Base-by-base conservation (phyloP, 2,113 vertebrate genomes). In the Planiliza haematocheilus region DNA sequence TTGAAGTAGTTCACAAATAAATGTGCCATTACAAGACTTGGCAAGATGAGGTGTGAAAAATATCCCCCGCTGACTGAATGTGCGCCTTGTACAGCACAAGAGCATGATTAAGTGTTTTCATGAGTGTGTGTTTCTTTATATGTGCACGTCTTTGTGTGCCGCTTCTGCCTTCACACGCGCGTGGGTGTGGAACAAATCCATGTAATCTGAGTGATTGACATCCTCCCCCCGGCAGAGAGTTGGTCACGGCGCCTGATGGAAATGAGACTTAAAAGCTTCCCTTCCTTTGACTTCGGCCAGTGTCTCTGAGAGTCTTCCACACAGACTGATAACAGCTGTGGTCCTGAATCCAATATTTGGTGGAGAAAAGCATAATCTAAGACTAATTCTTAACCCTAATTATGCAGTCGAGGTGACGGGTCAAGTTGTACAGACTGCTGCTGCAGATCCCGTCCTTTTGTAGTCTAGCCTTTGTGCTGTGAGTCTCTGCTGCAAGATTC, bases 131-230 rank as follows among this genome's bases (percentile, higher is more conserved):
- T 70, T 46, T 53, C 45, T 79, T 74, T 77, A 4, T 38, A 37
- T 51, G 46, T 63, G 72, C 34, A 61, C 9, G 8, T 70, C 66
- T 80, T 48, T 74, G 69, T 73, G 74, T 69, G 74, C 63, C 43
- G 41, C 45, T 63, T 71, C 57, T 69, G 70, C 82, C 57, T 60
- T 69, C 81, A 82, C 21, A 48, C 62, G 46, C 36, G 81, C n/a
- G 83, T 79, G 76, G 75, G 83, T 49, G 72, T 71, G 77, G 82
- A 89, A 83, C 79, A 82, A 83, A 84, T 86, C 85, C 76, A 86
- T 84, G 80, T 88, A 88, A 86, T 90, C 76, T 67, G 71, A 70
- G 62, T 90, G 91, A 93, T 81, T 90, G 91, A 91, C 91, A 88
- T 62, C 79, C 76, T 68, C 57, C 85, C 78, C 52, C 38, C 41